A percentile compares a stretch with the other conserved stretches of the same genome.
These are phyloP conservation scores for Prunella fulvescens DNA, from an alignment of 2,113 vertebrate species.

Conservation along the genomic window DNA sequence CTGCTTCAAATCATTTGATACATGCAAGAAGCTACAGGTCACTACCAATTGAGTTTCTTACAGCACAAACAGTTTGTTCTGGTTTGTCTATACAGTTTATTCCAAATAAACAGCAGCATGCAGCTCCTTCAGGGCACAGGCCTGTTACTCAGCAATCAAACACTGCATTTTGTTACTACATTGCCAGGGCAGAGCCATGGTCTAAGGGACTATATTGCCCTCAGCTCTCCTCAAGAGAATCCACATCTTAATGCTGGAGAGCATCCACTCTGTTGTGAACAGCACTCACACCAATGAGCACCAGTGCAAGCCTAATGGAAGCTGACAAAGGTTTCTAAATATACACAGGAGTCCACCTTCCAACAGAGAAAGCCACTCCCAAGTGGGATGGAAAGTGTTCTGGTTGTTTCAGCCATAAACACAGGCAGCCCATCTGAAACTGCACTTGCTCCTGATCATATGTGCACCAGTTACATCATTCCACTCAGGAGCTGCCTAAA, in stretches of 20 bases:
- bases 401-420: background rate
- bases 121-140: background rate
- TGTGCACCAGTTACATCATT: background rate
- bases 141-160: background rate
- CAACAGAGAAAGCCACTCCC: background rate
- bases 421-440: background rate
- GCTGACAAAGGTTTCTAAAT: background rate
- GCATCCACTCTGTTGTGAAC: background rate
- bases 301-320: background rate
- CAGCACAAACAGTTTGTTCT: background rate
- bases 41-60: background rate
- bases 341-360: background rate
- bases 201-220: background rate
- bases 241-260: background rate
- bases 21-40: background rate
- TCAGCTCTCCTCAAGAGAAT: background rate
- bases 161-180: accelerated
- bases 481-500: background rate
- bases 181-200: background rate
- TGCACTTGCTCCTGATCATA: background rate
- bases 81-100: background rate
- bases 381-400: background rate
- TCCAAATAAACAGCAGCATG: background rate
- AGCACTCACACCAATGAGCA: background rate
- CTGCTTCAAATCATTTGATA: background rate